These are phyloP conservation scores for Tachycineta bicolor DNA, from an alignment of 2,113 vertebrate genomes.

Conservation along the genomic window DNA sequence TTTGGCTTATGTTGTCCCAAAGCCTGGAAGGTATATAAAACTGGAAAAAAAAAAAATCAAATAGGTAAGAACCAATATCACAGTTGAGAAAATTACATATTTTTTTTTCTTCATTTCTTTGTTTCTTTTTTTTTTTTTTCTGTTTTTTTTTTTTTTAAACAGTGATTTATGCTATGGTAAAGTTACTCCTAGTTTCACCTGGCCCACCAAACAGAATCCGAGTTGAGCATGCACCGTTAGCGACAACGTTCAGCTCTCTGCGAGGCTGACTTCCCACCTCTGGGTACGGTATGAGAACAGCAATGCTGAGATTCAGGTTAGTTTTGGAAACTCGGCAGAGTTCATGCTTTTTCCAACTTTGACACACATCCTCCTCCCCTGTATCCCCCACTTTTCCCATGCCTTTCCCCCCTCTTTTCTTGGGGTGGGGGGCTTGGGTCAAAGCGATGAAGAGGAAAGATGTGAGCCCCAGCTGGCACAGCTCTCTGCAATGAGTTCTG, in stretches of 20 bases:
- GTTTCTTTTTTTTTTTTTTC: no score
- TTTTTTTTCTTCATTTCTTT: neutral
- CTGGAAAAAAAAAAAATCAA: slow-evolving; percentile 2
- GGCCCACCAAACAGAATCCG: slow-evolving; percentile 50
- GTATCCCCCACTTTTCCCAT: neutral
- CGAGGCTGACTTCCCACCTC: neutral
- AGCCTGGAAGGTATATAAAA: slow-evolving; percentile 57
- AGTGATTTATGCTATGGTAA: slow-evolving; percentile 60
- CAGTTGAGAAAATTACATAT: slow-evolving; percentile 58
- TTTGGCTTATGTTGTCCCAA: slow-evolving; percentile 43
- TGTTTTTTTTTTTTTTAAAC: neutral
- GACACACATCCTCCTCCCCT: neutral
- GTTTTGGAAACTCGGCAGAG: slow-evolving; percentile 43
- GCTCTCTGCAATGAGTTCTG: neutral
- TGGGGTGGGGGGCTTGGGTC: neutral
- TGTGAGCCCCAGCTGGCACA: neutral
- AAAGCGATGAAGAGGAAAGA: slow-evolving; percentile 42
- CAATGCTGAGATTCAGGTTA: slow-evolving; percentile 24
- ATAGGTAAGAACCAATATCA: slow-evolving; percentile 63
- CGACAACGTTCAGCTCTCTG: neutral
- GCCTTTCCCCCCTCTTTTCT: neutral
- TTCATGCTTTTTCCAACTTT: neutral
- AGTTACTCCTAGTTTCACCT: slow-evolving; percentile 52
- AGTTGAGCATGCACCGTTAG: slow-evolving; percentile 8
- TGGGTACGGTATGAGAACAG: slow-evolving; percentile 11